Evolutionary conservation across 2,797 vertebrate genomes (phyloP).

Genomic region (Emys orbicularis): DNA sequence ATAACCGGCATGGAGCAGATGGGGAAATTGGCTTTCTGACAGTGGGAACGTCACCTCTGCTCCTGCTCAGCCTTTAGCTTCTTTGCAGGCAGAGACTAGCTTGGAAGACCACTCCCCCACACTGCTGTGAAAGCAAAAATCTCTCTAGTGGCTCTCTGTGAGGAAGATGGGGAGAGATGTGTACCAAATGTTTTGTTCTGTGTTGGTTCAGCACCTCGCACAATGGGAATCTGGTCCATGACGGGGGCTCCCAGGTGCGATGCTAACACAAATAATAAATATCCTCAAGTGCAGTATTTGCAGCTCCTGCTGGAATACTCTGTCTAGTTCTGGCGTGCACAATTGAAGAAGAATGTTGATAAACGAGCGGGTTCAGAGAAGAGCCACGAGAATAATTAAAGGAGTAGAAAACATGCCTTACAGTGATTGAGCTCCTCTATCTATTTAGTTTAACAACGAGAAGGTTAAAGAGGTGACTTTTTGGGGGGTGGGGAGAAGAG

Average conservation of each 20-base stretch:
- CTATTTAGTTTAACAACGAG: too few species aligned
- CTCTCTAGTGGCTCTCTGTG: neutral
- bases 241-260: neutral
- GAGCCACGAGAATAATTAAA: neutral
- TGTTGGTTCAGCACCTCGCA: neutral
- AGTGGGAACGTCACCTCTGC: neutral
- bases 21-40: neutral
- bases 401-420: neutral
- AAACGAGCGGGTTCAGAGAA: neutral
- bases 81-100: neutral
- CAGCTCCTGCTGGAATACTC: neutral
- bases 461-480: too few species aligned
- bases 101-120: neutral
- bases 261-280: fast-evolving
- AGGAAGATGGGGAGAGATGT: neutral
- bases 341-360: neutral
- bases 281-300: too few species aligned
- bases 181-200: neutral
- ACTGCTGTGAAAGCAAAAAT: neutral
- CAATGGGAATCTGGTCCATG: neutral
- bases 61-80: neutral
- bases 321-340: neutral
- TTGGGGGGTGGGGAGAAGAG: too few species aligned
- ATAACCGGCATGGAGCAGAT: neutral
- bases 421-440: too few species aligned